Evolutionary conservation across 2,797 vertebrate species (phyloP).

Genomic region (Neopelma chrysocephalum): DNA sequence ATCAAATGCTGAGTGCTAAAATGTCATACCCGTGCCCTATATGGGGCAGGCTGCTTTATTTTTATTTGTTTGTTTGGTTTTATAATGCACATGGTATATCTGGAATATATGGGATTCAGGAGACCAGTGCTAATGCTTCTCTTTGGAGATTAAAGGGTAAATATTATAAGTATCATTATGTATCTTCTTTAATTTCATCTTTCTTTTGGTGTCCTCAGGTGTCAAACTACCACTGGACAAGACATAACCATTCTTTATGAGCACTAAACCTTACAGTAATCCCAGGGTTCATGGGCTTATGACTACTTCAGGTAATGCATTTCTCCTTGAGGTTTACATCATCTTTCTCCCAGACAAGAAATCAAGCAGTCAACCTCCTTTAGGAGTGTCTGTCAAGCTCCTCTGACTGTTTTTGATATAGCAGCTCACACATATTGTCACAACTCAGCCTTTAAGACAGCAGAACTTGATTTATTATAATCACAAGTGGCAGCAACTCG

Average conservation of each 20-base stretch:
- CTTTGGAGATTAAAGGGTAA: neutral
- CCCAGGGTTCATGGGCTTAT: neutral
- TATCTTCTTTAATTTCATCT: neutral
- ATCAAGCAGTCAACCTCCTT: neutral
- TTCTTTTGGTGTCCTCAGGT: neutral
- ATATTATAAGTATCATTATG: neutral
- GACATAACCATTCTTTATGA: neutral
- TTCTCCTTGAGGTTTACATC: neutral
- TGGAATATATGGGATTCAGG: neutral
- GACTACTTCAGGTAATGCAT: neutral
- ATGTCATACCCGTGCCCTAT: neutral
- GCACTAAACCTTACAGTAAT: neutral
- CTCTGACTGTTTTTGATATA: neutral
- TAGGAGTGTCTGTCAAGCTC: neutral
- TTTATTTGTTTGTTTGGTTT: neutral
- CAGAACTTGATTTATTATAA: constrained; percentile 3
- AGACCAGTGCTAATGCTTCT: neutral
- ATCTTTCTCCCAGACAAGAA: neutral
- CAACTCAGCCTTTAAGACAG: constrained; percentile 11
- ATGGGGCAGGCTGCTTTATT: neutral
- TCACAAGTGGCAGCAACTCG: neutral
- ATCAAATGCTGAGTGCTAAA: neutral
- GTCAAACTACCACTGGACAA: neutral
- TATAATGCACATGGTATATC: neutral
- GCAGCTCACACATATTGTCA: neutral